phyloP scores from a whole-genome alignment of 2,113 vertebrate species.

The Thomomys bottae region DNA sequence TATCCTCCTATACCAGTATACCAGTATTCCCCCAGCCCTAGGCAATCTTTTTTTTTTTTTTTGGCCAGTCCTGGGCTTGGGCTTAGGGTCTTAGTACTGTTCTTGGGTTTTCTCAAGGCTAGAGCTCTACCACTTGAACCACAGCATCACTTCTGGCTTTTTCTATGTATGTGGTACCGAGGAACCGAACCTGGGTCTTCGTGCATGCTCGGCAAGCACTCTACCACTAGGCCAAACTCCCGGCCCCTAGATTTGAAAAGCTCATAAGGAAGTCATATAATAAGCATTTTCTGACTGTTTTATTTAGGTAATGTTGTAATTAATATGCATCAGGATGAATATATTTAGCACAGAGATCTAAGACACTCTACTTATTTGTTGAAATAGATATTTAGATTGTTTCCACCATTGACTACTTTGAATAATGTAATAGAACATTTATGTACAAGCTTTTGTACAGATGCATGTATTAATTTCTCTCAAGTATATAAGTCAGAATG shows the following conservation, averaged over 20 bases:
- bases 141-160: no score
- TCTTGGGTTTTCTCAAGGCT: no score
- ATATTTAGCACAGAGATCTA: neutral
- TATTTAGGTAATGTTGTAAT: neutral
- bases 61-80: no score
- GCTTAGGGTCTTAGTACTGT: no score
- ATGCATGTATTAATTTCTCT: neutral
- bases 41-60: neutral
- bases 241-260: neutral
- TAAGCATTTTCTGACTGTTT: neutral
- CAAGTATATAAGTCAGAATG: neutral
- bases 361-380: conserved; percentile 23
- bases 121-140: no score
- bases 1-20: neutral
- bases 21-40: neutral
- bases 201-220: no score
- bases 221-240: no score
- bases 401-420: neutral
- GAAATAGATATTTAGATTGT: neutral
- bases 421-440: neutral
- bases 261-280: neutral
- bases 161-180: no score
- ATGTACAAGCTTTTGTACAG: neutral
- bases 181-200: no score
- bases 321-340: neutral